Conservation (phyloP, 2,888 invertebrate species). For the Stegophylla sp. region DNA sequence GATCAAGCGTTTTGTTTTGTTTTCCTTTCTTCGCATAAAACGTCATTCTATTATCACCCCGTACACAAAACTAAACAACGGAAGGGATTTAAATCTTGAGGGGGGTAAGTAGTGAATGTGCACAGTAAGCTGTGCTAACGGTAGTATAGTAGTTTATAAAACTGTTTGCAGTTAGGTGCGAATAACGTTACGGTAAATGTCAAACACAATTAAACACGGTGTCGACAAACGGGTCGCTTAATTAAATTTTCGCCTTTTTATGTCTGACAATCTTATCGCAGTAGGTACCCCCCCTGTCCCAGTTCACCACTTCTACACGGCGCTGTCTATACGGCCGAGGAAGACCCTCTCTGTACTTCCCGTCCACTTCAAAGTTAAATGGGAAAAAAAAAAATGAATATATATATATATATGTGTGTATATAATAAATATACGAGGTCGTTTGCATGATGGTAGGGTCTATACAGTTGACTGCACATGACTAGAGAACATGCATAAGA, state of each 20-base stretch:
- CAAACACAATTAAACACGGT: constrained; percentile 47
- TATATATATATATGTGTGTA: constrained; percentile 1
- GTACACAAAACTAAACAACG: constrained; percentile 21
- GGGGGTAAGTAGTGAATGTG: constrained; percentile 5
- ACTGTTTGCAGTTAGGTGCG: constrained; percentile 17
- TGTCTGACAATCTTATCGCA: constrained; percentile 48
- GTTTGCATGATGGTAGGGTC: constrained; percentile 46
- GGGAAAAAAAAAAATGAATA: constrained; percentile 28
- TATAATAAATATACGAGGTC: constrained; percentile 33
- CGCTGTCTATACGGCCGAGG: not conserved
- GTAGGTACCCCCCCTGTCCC: not conserved
- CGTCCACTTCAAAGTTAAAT: constrained; percentile 39
- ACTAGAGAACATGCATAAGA: constrained; percentile 48
- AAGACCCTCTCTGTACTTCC: not conserved
- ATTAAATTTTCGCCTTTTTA: constrained; percentile 54
- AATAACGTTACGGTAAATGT: constrained; percentile 29
- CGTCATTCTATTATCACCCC: not conserved
- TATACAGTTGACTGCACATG: constrained; percentile 48
- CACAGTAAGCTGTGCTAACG: not conserved
- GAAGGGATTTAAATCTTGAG: constrained; percentile 22
- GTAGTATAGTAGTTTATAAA: constrained; percentile 5
- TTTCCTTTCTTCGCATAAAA: not conserved
- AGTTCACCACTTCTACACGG: not conserved
- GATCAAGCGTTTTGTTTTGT: constrained; percentile 3
- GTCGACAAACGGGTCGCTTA: constrained; percentile 45